Base-by-base conservation (phyloP, 2,113 vertebrate genomes). In the Myanophis thanlyinensis region DNA sequence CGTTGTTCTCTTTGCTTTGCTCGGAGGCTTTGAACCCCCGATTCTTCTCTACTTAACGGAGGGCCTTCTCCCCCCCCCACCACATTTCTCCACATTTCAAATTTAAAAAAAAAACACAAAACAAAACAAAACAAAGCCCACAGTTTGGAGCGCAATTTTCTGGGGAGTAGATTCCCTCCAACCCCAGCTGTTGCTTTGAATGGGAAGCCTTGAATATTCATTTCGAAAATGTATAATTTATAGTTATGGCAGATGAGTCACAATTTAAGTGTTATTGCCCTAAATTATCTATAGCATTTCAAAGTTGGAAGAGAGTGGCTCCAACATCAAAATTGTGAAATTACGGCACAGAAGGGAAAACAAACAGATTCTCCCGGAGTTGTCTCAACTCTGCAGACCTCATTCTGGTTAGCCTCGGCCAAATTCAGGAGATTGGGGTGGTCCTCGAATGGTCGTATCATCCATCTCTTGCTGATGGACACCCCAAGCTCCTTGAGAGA, bases 191-290 rank as follows among this genome's bases (percentile, higher is more conserved):
- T 95, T 88, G 94, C 96, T 96, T 96, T 95, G 93, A 95, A 93
- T 94, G 23, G 92, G 40, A 90, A 93, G 93, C 91, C 93, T 49
- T 93, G 93, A 97, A 97, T 97, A 96, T 96, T 93, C 94, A 53
- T 95, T 94, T 92, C 89, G 84, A 44, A 96, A 93, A 89, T 95
- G 93, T 96, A 96, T 96, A 96, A 97, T 97, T 97, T 97, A 97
- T 96, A 92, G 92, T 96, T 84, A 87, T 94, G 93, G 95, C 92
- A 91, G 93, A 92, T 94, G 93, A 96, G 97, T 97, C 97, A 96
- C 97, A 96, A 97, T 96, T 96, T 97, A 96, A 94, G 96, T 89
- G 89, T 94, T 94, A 95, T 96, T 96, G 97, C 95, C 97, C 96
- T 97, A 96, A 97, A 96, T 96, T 95, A 94, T 95, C 95, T 90